phyloP scores from a whole-genome alignment of 2,888 invertebrate genomes.

The Hydropsyche betteni region DNA sequence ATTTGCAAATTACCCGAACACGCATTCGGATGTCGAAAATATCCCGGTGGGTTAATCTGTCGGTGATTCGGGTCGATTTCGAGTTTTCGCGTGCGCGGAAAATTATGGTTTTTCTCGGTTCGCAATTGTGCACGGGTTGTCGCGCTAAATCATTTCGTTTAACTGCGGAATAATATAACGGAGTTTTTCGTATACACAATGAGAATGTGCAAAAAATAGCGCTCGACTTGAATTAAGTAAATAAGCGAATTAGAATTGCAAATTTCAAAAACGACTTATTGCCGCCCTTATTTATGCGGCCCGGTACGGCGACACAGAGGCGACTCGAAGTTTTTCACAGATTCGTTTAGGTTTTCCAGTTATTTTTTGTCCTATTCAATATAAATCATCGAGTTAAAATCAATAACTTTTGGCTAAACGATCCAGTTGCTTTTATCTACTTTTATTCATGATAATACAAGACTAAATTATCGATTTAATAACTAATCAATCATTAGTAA shows the following conservation, averaged over 20 bases:
- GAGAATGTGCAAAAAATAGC: slow-evolving; percentile 33
- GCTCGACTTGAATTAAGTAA: slow-evolving; percentile 50
- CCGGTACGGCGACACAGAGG: slow-evolving; percentile 31
- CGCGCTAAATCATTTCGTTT: slow-evolving; percentile 5
- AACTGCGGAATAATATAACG: slow-evolving; percentile 15
- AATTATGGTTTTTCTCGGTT: not conserved
- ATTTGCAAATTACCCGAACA: not conserved
- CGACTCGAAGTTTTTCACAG: slow-evolving; percentile 27
- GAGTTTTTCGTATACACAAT: slow-evolving; percentile 44
- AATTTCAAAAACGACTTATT: slow-evolving; percentile 50
- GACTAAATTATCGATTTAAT: too few relatives aligned
- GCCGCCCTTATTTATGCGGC: slow-evolving; percentile 47
- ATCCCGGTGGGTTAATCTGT: not conserved
- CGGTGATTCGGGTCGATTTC: not conserved
- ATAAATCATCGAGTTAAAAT: too few relatives aligned
- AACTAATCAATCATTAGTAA: too few relatives aligned
- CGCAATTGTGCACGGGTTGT: not conserved
- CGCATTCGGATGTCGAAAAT: not conserved
- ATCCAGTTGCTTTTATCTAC: too few relatives aligned
- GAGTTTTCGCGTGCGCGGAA: not conserved
- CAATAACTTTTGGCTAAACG: too few relatives aligned
- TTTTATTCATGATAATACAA: too few relatives aligned
- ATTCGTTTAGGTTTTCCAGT: not conserved
- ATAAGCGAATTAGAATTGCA: slow-evolving; percentile 51
- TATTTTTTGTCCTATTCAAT: too few relatives aligned